Evolutionary conservation across 1,140 invertebrate species (phyloP).

Genomic region (Probaryconus sp.): DNA sequence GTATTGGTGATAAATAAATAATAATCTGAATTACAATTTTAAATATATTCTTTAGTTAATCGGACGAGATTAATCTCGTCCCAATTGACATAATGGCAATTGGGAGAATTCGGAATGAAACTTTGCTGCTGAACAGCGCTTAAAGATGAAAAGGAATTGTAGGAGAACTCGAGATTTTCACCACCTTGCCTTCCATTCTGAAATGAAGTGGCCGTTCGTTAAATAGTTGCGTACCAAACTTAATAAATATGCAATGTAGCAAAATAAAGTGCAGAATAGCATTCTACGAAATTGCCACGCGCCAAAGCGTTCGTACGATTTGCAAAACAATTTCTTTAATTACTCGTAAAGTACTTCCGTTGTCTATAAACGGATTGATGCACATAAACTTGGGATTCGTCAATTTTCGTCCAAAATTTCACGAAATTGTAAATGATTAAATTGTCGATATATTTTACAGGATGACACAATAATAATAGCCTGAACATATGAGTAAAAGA

Average conservation of each 20-base stretch:
- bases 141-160: slow-evolving; percentile 49
- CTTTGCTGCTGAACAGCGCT: slow-evolving; percentile 57
- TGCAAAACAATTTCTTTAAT: slow-evolving; percentile 65
- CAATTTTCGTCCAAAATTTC: no score
- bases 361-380: no score
- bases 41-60: slow-evolving; percentile 48
- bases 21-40: slow-evolving; percentile 43
- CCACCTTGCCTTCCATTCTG: slow-evolving; percentile 38
- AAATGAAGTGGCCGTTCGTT: slow-evolving; percentile 63
- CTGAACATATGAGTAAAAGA: no score
- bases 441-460: no score
- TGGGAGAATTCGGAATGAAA: slow-evolving; percentile 66
- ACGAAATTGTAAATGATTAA: no score
- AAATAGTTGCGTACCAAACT: slow-evolving; percentile 62
- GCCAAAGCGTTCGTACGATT: slow-evolving; percentile 48
- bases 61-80: slow-evolving; percentile 41
- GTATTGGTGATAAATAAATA: slow-evolving; percentile 43
- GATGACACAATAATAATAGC: no score
- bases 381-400: no score
- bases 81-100: slow-evolving; percentile 65
- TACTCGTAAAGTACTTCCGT: no score
- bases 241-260: slow-evolving; percentile 75
- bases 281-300: slow-evolving; percentile 48
- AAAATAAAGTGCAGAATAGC: slow-evolving; percentile 62
- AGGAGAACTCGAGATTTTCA: slow-evolving; percentile 64